These are phyloP conservation scores for Eudemis profundana DNA, from an alignment of 2,888 invertebrate species.

Conservation along the genomic window DNA sequence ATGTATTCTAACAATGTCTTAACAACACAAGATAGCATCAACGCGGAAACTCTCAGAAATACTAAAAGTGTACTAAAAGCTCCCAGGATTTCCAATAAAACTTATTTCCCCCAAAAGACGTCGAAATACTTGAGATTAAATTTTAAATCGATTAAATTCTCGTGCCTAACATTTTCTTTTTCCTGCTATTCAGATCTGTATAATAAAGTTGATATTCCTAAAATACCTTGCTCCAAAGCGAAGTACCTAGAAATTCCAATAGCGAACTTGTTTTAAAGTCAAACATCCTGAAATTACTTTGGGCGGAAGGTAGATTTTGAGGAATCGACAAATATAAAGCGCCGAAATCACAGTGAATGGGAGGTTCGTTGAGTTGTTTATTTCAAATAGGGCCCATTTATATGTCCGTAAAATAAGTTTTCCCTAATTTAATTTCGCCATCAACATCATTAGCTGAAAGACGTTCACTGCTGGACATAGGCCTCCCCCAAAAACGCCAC, in stretches of 20 bases:
- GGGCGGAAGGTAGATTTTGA: neutral
- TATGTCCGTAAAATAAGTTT: no score
- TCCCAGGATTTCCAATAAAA: neutral
- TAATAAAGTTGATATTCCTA: neutral
- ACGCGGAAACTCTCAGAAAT: no score
- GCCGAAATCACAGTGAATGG: neutral
- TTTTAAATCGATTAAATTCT: neutral
- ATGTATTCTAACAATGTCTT: no score
- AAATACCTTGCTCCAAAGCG: neutral
- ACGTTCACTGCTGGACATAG: no score
- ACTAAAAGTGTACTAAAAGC: no score
- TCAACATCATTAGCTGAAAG: no score
- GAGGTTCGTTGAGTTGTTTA: neutral
- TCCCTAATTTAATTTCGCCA: no score
- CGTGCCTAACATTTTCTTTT: neutral
- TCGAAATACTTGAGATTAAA: neutral
- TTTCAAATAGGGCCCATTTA: neutral
- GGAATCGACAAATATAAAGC: neutral
- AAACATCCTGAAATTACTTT: neutral
- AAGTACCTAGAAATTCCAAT: conserved; percentile 6
- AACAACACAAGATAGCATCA: no score
- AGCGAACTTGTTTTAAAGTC: conserved; percentile 13
- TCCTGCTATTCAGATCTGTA: neutral
- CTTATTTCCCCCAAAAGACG: neutral
- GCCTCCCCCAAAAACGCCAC: no score